Base-by-base conservation (phyloP, 2,888 invertebrate species). In the Patella caerulea region DNA sequence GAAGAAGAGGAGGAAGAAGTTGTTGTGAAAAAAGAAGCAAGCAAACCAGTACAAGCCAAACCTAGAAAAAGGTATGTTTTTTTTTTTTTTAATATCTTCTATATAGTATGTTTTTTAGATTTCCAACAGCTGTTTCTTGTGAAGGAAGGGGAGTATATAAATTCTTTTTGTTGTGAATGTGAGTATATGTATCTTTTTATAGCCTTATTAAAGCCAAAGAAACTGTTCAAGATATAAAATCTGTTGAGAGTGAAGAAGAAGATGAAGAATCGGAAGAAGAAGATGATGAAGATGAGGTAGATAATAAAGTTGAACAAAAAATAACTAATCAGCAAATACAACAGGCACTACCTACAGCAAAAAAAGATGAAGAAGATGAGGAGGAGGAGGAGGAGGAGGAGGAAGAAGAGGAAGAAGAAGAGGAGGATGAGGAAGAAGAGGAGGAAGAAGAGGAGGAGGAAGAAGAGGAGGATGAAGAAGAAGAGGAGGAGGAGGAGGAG, bases 351-450 rank as follows among this genome's bases (percentile, higher is more conserved):
- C 9, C 45, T 45, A 45, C 45, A 45, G 45, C 45, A 45, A 45
- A 45, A 45, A 45, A 45, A 45, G 73, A 54, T 7, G 52, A 54
- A 45, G 82, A 80, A 56, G 83, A 82, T 29, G 81, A 81, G n/a
- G 86, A 83, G 14, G 83, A 85, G 3, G 82, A 84, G 4, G 86
- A 85, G 7, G 84, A 83, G 17, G 85, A 85, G 9, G 84, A 84
- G 24, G 86, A 86, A 45, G 86, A 86, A 3, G 87, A 85, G 9
- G 86, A 83, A 11, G 83, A 82, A 0, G 84, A 80, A 11, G 81
- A 78, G 11, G 81, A 80, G n/a, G 80, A 71, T 9, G 78, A 74
- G 77, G 65, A 81, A 74, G 71, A 70, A 12, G 24, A 78, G 79
- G 77, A 71, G 55, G 55, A 78, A 72, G 14, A 78, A 55, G 74